phyloP scores from a whole-genome alignment of 2,113 vertebrate genomes.

The Nothobranchius kuhntae region DNA sequence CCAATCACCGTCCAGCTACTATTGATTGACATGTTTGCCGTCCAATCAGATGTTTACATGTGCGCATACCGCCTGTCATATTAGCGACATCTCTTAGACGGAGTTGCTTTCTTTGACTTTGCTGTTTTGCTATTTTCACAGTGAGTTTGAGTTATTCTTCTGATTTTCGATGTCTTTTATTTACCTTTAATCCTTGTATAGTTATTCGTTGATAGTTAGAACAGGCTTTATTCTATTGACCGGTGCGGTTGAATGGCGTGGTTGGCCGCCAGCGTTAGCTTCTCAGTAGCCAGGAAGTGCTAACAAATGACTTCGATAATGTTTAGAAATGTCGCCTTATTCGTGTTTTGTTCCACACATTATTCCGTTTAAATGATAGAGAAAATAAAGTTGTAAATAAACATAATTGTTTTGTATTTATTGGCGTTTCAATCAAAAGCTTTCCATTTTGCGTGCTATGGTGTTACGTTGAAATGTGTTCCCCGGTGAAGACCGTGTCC shows the following conservation, averaged over 20 bases:
- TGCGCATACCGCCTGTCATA: neutral
- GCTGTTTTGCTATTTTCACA: neutral
- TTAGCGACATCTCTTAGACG: neutral
- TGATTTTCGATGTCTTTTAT: rapidly evolving
- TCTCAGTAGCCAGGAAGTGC: constrained; percentile 30
- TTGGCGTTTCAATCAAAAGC: too few relatives aligned
- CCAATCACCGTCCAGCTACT: constrained; percentile 17
- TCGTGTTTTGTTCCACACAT: too few relatives aligned
- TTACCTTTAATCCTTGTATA: rapidly evolving
- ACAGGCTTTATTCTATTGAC: neutral
- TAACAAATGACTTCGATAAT: neutral
- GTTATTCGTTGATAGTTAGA: rapidly evolving
- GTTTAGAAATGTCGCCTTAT: neutral
- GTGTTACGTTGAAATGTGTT: too few relatives aligned
- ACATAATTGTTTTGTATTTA: too few relatives aligned
- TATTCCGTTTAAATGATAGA: too few relatives aligned
- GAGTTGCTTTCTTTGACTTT: constrained; percentile 32
- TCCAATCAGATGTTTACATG: constrained; percentile 35
- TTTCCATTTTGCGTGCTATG: too few relatives aligned
- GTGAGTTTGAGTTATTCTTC: constrained; percentile 11
- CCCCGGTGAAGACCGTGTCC: too few relatives aligned
- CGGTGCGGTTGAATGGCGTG: neutral
- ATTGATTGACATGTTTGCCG: neutral
- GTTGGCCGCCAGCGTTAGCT: constrained; percentile 25
- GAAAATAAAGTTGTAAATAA: too few relatives aligned